Percentiles rank a stretch among this genome's conserved stretches.
phyloP scores from a whole-genome alignment of 2,888 invertebrate genomes.

The Ceriagrion tenellum region DNA sequence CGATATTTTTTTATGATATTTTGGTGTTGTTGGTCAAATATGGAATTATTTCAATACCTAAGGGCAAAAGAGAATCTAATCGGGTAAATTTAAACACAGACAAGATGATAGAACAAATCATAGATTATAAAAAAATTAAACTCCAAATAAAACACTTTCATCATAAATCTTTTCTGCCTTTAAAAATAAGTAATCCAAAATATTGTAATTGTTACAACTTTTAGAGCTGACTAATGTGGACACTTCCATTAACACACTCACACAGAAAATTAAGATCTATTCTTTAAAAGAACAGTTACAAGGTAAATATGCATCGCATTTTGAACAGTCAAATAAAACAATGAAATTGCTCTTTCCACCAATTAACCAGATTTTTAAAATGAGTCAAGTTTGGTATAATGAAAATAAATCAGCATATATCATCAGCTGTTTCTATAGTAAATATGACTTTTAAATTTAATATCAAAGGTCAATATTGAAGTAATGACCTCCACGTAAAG shows the following conservation, averaged over 20 bases:
- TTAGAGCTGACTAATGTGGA: slow-evolving; percentile 39
- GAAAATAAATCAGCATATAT: slow-evolving; percentile 47
- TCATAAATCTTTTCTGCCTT: not conserved
- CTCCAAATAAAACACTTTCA: slow-evolving; percentile 47
- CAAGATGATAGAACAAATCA: slow-evolving; percentile 9
- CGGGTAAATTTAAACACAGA: not conserved
- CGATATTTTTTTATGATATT: slow-evolving; percentile 20
- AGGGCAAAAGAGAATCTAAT: slow-evolving; percentile 34
- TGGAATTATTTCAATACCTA: slow-evolving; percentile 4
- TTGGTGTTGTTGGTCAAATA: slow-evolving; percentile 3
- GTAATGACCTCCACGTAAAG: slow-evolving; percentile 55
- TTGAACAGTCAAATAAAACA: slow-evolving; percentile 40
- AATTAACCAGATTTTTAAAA: slow-evolving; percentile 32
- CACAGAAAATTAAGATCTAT: slow-evolving; percentile 3
- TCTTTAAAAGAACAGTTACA: slow-evolving; percentile 46
- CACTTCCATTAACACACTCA: slow-evolving; percentile 62
- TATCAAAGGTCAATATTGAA: slow-evolving; percentile 52
- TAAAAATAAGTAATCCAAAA: slow-evolving; percentile 19
- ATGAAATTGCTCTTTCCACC: slow-evolving; percentile 14
- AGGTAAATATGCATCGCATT: slow-evolving; percentile 29
- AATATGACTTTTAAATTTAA: slow-evolving; percentile 61
- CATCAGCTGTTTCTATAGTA: slow-evolving; percentile 45
- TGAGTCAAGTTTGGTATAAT: slow-evolving; percentile 13
- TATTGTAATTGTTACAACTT: slow-evolving; percentile 8
- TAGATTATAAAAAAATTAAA: not conserved